Evolutionary conservation across 2,113 vertebrate species (phyloP).

Genomic region (Muscicapa adusta): DNA sequence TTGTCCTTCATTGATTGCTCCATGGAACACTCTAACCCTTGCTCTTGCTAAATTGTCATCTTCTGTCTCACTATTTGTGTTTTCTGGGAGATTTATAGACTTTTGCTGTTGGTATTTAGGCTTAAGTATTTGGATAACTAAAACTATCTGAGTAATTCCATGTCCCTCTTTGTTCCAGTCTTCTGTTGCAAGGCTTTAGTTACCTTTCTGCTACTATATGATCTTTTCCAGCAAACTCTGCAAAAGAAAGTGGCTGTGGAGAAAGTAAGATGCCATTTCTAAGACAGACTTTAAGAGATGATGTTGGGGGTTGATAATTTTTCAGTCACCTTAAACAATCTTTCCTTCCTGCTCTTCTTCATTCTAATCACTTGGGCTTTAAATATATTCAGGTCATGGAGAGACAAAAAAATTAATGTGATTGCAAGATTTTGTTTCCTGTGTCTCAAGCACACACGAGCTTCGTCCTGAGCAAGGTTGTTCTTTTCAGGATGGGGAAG

Average conservation of each 20-base stretch:
- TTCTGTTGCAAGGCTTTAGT: background rate
- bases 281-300: background rate
- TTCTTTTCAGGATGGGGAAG: background rate
- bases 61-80: background rate
- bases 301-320: rapidly evolving
- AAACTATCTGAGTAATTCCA: background rate
- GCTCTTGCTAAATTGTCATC: background rate
- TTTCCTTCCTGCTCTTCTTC: background rate
- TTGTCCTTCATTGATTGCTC: background rate
- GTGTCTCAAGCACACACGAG: background rate
- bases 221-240: background rate
- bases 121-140: background rate
- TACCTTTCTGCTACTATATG: background rate
- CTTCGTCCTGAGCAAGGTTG: background rate
- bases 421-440: background rate
- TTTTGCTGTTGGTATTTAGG: background rate
- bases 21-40: background rate
- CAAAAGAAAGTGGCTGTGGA: background rate
- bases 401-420: background rate
- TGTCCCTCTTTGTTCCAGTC: background rate
- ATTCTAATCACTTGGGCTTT: background rate
- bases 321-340: background rate
- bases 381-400: background rate
- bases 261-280: background rate
- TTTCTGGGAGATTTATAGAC: background rate